Conservation (phyloP, 2,113 vertebrate species). For the Sturnus vulgaris region DNA sequence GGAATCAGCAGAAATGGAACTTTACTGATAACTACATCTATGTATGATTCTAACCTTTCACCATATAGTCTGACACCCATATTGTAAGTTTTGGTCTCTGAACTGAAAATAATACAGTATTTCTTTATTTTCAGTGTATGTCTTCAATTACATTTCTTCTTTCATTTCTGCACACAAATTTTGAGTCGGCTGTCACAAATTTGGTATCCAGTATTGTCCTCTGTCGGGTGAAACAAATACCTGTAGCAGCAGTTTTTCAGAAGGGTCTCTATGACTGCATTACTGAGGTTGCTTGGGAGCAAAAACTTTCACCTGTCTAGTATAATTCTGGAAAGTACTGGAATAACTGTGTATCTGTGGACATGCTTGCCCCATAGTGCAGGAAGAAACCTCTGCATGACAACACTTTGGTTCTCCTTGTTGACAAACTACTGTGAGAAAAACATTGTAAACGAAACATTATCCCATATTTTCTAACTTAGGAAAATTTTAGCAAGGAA, state of each 20-base stretch:
- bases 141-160: not conserved
- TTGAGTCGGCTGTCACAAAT: not conserved
- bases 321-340: not conserved
- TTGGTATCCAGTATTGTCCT: not conserved
- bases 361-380: not conserved
- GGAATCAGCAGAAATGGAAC: not conserved
- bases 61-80: not conserved
- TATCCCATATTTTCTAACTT: not conserved
- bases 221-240: not conserved
- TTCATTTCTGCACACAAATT: not conserved
- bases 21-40: not conserved
- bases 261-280: not conserved
- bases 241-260: not conserved
- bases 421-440: not conserved
- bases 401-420: not conserved
- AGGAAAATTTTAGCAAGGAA: not conserved
- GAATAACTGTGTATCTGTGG: not conserved
- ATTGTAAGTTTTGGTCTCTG: not conserved
- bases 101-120: not conserved
- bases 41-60: not conserved
- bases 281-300: not conserved
- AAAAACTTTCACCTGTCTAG: not conserved
- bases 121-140: not conserved
- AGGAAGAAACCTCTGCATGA: not conserved
- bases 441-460: not conserved